Conservation (phyloP, 2,797 vertebrate species). For the Karalla daura region DNA sequence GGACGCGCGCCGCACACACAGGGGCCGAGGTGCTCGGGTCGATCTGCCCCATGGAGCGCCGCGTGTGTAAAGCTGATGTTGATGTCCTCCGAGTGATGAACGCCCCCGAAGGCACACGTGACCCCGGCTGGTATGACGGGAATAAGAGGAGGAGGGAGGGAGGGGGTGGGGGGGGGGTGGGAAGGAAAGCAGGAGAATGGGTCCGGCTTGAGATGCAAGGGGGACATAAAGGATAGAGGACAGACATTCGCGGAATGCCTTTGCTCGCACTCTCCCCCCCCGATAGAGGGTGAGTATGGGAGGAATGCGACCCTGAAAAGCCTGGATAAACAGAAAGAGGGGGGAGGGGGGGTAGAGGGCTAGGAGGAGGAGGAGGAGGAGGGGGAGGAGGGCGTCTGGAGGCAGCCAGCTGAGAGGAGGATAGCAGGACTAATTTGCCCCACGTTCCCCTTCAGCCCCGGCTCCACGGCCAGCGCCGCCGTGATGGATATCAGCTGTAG, state of each 20-base stretch:
- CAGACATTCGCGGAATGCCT: constrained; percentile 73
- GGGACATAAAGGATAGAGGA: constrained; percentile 31
- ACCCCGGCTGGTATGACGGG: constrained; percentile 19
- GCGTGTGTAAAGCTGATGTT: constrained; percentile 25
- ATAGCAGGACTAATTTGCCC: constrained; percentile 49
- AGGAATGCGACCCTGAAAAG: constrained; percentile 84
- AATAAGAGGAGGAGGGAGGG: constrained; percentile 24
- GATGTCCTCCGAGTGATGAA: constrained; percentile 27
- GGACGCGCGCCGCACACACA: not conserved
- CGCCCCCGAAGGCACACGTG: constrained; percentile 9
- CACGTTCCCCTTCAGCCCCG: constrained; percentile 47
- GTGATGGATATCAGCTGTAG: constrained; percentile 71
- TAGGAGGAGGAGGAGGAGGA: constrained; percentile 31
- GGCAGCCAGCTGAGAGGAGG: constrained; percentile 44
- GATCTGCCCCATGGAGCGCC: not conserved
- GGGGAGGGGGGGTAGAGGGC: not conserved
- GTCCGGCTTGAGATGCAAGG: constrained; percentile 39
- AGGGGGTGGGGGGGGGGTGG: not conserved
- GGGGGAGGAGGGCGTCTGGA: constrained; percentile 34
- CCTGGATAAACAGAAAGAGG: constrained; percentile 76
- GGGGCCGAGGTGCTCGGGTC: not conserved
- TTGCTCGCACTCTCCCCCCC: constrained; percentile 61
- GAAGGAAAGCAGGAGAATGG: constrained; percentile 33
- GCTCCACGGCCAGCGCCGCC: constrained; percentile 8
- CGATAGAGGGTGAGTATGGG: constrained; percentile 77